phyloP scores from a whole-genome alignment of 2,113 vertebrate species.

The Otocyon megalotis region DNA sequence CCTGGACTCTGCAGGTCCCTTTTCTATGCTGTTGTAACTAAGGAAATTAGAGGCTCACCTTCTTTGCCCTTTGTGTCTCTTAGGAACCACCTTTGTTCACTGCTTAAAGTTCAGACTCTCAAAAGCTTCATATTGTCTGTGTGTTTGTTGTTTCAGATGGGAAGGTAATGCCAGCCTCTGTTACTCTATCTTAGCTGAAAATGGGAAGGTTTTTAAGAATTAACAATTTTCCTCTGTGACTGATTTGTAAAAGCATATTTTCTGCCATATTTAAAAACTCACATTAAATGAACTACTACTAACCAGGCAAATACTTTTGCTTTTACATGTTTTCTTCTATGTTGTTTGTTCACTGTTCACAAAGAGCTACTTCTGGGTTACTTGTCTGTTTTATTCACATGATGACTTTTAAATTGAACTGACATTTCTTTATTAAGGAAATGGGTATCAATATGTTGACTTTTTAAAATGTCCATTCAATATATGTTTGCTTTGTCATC shows the following conservation, averaged over 20 bases:
- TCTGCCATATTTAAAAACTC: neutral
- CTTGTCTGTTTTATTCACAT: neutral
- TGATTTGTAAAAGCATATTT: neutral
- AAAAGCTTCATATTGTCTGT: neutral
- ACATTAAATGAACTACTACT: neutral
- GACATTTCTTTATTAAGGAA: constrained; percentile 25
- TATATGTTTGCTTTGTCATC: neutral
- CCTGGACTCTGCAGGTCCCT: neutral
- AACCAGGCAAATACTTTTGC: neutral
- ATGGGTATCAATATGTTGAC: neutral
- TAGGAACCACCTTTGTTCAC: neutral
- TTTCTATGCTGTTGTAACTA: accelerated
- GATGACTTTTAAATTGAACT: constrained; percentile 6
- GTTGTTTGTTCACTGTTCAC: neutral
- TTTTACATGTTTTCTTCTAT: neutral
- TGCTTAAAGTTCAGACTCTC: neutral
- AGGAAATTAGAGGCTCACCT: neutral
- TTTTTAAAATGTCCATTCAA: neutral
- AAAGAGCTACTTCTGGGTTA: neutral
- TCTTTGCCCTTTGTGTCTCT: neutral
- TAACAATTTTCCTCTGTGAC: neutral
- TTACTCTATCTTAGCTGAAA: neutral
- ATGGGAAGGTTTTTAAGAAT: neutral
- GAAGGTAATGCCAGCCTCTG: neutral
- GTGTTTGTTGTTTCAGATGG: neutral